phyloP scores from a whole-genome alignment of 2,888 invertebrate genomes.

The Nomada lathburiana region DNA sequence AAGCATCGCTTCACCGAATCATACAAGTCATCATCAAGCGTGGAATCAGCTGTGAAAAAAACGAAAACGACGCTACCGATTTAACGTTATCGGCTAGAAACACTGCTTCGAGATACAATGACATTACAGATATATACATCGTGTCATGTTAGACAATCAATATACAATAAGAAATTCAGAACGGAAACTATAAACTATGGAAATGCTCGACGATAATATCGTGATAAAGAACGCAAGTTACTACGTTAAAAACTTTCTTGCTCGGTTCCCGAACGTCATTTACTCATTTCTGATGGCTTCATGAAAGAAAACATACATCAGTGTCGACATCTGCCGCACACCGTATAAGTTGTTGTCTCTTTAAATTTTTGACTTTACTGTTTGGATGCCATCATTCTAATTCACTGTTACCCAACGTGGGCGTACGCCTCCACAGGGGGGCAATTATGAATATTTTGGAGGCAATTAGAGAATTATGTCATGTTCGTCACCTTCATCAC shows the following conservation, averaged over 20 bases:
- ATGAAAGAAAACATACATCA: constrained; percentile 35
- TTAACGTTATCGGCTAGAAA: constrained; percentile 29
- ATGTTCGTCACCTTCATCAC: no score
- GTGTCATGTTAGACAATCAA: neutral
- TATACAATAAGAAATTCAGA: neutral
- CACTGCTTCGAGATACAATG: constrained; percentile 2
- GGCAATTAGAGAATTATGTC: no score
- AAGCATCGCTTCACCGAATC: constrained; percentile 24
- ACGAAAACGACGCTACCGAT: constrained; percentile 48
- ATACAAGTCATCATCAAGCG: constrained; percentile 32
- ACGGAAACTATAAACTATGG: neutral
- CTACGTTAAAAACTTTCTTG: constrained; percentile 14
- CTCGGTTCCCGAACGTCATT: constrained; percentile 39
- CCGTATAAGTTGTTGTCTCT: neutral
- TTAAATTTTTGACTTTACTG: constrained; percentile 19
- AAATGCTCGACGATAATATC: constrained; percentile 14
- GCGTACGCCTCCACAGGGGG: no score
- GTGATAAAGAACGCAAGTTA: constrained; percentile 3
- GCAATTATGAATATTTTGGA: no score
- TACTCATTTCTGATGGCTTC: constrained; percentile 20
- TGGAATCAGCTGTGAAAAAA: constrained; percentile 39
- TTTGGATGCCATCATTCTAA: neutral
- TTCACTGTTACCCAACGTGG: neutral
- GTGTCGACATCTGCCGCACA: constrained; percentile 46
- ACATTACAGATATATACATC: constrained; percentile 4